Conservation (phyloP, 23 tunicate genomes). For the Trididemnum nubilum region DNA sequence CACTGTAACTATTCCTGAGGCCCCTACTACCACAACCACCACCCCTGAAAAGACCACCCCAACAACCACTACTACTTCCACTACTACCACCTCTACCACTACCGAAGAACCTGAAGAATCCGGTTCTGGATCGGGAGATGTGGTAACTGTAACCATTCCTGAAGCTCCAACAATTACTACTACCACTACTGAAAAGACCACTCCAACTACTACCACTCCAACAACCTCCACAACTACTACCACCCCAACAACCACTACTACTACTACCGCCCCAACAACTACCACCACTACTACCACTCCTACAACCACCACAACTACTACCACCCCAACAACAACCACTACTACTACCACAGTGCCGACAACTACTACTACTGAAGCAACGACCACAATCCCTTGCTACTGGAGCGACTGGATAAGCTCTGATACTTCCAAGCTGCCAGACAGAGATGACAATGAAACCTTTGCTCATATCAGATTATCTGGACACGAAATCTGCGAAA, state of each 20-base stretch:
- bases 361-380: slow-evolving; percentile 32
- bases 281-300: slow-evolving; percentile 42
- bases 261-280: slow-evolving; percentile 39
- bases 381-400: slow-evolving; percentile 63
- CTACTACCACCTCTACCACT: slow-evolving; percentile 52
- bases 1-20: slow-evolving; percentile 39
- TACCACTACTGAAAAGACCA: slow-evolving; percentile 31
- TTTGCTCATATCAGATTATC: slow-evolving; percentile 44
- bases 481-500: slow-evolving; percentile 58
- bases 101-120: slow-evolving; percentile 60
- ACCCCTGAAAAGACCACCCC: slow-evolving; percentile 34
- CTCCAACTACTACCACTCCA: slow-evolving; percentile 49
- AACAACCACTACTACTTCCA: slow-evolving; percentile 38
- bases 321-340: slow-evolving; percentile 44
- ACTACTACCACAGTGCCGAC: slow-evolving; percentile 51
- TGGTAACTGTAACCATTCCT: slow-evolving; percentile 39
- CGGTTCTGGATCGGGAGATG: slow-evolving; percentile 51
- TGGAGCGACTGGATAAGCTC: slow-evolving; percentile 91
- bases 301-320: slow-evolving; percentile 55
- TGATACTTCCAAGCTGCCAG: slow-evolving; percentile 71
- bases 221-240: slow-evolving; percentile 36
- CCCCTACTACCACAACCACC: slow-evolving; percentile 56
- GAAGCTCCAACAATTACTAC: slow-evolving; percentile 52
- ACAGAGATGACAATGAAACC: slow-evolving; percentile 84
- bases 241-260: slow-evolving; percentile 37